phyloP scores from a whole-genome alignment of 2,888 invertebrate genomes.

The Plusia festucae region DNA sequence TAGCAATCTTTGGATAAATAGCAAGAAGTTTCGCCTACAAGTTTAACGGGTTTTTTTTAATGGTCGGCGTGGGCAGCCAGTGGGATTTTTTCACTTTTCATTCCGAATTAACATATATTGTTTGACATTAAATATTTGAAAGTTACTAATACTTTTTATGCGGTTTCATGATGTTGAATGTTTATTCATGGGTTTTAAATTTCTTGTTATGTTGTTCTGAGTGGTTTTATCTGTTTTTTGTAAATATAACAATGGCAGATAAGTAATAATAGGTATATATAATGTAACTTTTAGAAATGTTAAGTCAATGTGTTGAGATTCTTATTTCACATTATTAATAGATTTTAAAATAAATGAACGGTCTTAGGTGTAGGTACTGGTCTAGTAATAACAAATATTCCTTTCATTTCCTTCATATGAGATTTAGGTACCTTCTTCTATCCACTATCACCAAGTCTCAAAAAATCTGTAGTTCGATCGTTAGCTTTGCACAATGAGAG shows the following conservation, averaged over 20 bases:
- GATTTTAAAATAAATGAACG: too few relatives aligned
- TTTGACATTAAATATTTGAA: constrained; percentile 31
- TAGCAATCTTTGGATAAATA: constrained; percentile 49
- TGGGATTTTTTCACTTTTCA: constrained; percentile 17
- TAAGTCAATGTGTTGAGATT: too few relatives aligned
- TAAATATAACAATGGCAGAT: neutral
- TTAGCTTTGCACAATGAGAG: constrained; percentile 60
- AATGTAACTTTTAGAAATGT: too few relatives aligned
- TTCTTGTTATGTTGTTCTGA: neutral
- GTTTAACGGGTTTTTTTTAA: constrained; percentile 42
- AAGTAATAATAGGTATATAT: too few relatives aligned
- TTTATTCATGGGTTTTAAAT: neutral
- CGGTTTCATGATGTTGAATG: neutral
- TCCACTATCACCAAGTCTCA: neutral
- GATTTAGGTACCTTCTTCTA: too few relatives aligned
- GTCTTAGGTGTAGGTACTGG: too few relatives aligned
- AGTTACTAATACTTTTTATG: constrained; percentile 7
- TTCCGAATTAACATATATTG: constrained; percentile 18
- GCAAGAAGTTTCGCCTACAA: constrained; percentile 44
- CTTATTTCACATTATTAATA: too few relatives aligned
- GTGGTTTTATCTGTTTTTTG: neutral
- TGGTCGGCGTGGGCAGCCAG: constrained; percentile 44
- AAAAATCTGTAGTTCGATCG: constrained; percentile 41
- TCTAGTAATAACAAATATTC: too few relatives aligned
- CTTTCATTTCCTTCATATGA: too few relatives aligned